Evolutionary conservation across 2,888 invertebrate genomes (phyloP), one percentile per base, ranked within the genome.

Genomic region (Thera britannica): DNA sequence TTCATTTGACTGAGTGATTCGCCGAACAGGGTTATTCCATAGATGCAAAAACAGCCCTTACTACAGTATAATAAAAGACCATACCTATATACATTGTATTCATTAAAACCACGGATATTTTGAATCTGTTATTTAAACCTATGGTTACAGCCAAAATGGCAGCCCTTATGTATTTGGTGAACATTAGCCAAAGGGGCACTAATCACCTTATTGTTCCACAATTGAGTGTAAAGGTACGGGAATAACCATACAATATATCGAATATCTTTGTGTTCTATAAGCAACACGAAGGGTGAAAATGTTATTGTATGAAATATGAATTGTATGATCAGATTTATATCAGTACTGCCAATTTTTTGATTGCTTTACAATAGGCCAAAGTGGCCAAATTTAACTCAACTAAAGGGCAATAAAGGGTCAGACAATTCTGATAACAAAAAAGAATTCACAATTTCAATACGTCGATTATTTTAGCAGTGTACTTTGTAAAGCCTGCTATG

Each of bases 171-270:
- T n/a, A 38, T 61, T 48, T 41, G 60, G 60, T 60, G 51, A 52
- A 60, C 60, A 54, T 55, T 62, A 55, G 80, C 83, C 81, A 77
- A 78, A 84, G 85, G 85, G 88, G 81, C 77, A 83, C 84, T 87
- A 86, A 87, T 87, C 83, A 85, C 83, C 83, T 81, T 80, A 85
- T 87, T 87, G 85, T 87, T 84, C 78, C 79, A 80, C 75, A 71
- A 75, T 75, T 77, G 77, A 74, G 68, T 76, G 76, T 79, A 82
- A 79, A 73, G 72, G 78, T 77, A 79, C 75, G 79, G 79, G 77
- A 78, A 81, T 77, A 78, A 74, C 74, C 67, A 8, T 65, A 62
- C 55, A 62, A 62, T 65, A 62, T 65, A 62, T 61, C 41, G 44
- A 12, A 65, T 70, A 61, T 35, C 8, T 58, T 56, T 58, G 62